phyloP scores from a whole-genome alignment of 64 coral and sea anemone genomes.

The Anthopleura sola region DNA sequence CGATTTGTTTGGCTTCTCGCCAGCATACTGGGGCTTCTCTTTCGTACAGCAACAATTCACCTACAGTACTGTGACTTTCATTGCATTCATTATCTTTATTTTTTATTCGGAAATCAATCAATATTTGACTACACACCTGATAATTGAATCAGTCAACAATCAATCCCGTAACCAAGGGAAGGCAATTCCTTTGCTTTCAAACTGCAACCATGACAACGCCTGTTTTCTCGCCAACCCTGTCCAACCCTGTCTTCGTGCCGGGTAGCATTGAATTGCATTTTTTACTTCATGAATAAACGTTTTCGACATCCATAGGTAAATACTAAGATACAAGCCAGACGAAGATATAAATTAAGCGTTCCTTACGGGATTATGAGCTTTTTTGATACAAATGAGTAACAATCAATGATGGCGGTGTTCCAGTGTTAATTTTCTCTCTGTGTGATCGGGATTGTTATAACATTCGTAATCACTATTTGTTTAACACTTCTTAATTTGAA shows the following conservation, averaged over 20 bases:
- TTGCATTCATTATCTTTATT: too few relatives aligned
- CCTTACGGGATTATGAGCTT: neutral
- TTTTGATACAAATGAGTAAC: neutral
- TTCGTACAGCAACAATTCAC: too few relatives aligned
- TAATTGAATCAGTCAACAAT: neutral
- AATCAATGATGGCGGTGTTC: neutral
- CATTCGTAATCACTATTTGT: too few relatives aligned
- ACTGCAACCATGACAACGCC: neutral
- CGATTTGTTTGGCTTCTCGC: too few relatives aligned
- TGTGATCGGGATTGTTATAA: neutral
- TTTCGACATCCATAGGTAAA: too few relatives aligned
- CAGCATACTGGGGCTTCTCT: too few relatives aligned
- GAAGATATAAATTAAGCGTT: too few relatives aligned
- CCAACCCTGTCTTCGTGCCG: neutral
- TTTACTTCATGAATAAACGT: too few relatives aligned
- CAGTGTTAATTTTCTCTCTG: neutral
- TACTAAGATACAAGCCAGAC: too few relatives aligned
- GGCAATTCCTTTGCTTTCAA: neutral
- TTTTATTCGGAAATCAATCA: neutral
- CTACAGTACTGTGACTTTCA: too few relatives aligned
- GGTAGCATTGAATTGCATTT: too few relatives aligned
- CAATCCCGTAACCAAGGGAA: too few relatives aligned
- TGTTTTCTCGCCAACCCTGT: neutral
- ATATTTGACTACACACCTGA: neutral
- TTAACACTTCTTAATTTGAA: neutral